Percentiles rank a stretch among this genome's conserved stretches.
phyloP scores from a whole-genome alignment of 2,888 invertebrate genomes.

The Gortyna flavago region DNA sequence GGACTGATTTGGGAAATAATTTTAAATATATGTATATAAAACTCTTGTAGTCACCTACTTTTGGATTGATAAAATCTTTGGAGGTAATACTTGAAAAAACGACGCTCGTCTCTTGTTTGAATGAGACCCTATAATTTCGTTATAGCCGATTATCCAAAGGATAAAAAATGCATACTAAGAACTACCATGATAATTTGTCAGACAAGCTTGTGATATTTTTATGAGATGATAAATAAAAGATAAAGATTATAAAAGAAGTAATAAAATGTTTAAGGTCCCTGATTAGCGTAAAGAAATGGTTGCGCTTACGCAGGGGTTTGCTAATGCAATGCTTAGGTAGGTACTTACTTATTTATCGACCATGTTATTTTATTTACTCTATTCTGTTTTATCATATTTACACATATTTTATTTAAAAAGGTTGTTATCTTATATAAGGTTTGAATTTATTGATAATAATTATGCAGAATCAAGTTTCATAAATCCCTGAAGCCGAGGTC shows the following conservation, averaged over 20 bases:
- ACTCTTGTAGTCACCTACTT: constrained; percentile 21
- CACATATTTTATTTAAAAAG: neutral
- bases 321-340: neutral
- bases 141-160: constrained; percentile 8
- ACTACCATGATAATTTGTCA: constrained; percentile 7
- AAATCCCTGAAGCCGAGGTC: constrained; percentile 3
- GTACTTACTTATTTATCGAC: neutral
- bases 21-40: neutral
- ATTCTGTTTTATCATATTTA: neutral
- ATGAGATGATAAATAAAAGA: constrained; percentile 14
- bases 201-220: constrained; percentile 13
- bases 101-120: constrained; percentile 2
- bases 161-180: constrained; percentile 3
- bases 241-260: constrained; percentile 4
- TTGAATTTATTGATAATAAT: constrained; percentile 4
- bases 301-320: neutral
- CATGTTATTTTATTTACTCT: neutral
- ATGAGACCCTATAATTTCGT: constrained; percentile 25
- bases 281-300: constrained; percentile 21
- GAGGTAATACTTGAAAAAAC: neutral
- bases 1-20: constrained; percentile 64
- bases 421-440: neutral
- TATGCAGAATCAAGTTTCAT: neutral
- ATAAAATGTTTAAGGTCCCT: constrained; percentile 11
- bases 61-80: neutral